Evolutionary conservation across 2,888 invertebrate species (phyloP), one percentile per base, ranked within the genome.

Genomic region (Meganola albula): DNA sequence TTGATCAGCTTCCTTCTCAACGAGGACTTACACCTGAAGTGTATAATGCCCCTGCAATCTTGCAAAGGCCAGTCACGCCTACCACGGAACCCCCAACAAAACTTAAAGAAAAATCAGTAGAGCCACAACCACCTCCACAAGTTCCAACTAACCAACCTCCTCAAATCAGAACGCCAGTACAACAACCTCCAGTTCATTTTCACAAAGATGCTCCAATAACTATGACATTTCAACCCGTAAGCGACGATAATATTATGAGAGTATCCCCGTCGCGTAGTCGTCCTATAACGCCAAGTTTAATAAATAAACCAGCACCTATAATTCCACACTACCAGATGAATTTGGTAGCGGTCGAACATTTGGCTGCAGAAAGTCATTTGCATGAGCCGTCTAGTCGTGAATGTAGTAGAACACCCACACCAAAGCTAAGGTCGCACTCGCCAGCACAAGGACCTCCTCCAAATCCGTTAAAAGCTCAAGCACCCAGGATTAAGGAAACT

Each of bases 251-350:
- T 34, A 73, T 73, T 39, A 72, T 88, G 21, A 80, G 87, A 37
- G 85, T 84, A 38, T 90, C 90, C 8, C 87, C 89, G 1, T 74
- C 76, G 13, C 73, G 83, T 27, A 83, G 84, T 42, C 83, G 92
- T 34, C 88, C 93, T 3, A 83, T 87, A 37, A 93, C 93, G 10
- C 93, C 93, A 0, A 91, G 91, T 59, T 73, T 89, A 75, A 91
- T 90, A 36, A 93, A 92, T 62, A 91, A 91, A 70, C 92, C 93
- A 12, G 92, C 92, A 1, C 90, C 93, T 7, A 86, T 90, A 28
- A 90, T 95, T 48, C 94, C 94, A 5, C 90, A 89, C 54, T 95
- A 95, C 63, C 94, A 95, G 74, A 90, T 90, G 71, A 91, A 92
- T 69, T 82, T 94, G 48, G 90, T 92, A 16, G 88, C 90, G n/a